phyloP scores from a whole-genome alignment of 2,797 vertebrate genomes.

The Sebastes vulpes region DNA sequence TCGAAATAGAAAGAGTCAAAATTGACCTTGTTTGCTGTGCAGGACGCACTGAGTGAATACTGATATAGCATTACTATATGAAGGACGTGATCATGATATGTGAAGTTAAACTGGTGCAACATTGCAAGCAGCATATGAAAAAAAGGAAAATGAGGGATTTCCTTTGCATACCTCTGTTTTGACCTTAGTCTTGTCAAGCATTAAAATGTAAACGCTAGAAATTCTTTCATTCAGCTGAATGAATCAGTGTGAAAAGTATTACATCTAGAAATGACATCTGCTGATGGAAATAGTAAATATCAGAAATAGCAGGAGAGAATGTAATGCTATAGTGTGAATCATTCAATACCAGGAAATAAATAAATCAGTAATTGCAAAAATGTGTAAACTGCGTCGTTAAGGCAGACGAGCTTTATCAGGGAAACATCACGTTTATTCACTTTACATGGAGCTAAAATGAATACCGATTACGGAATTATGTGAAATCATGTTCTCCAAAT shows the following conservation, averaged over 20 bases:
- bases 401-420: too few species aligned
- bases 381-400: too few species aligned
- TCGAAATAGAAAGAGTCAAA: background rate
- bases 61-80: background rate
- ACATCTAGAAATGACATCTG: background rate
- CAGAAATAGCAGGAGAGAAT: too few species aligned
- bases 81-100: background rate
- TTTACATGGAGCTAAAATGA: too few species aligned
- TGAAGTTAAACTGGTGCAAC: background rate
- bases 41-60: background rate
- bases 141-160: background rate
- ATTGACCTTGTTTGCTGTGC: background rate
- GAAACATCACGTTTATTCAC: too few species aligned
- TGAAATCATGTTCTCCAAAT: too few species aligned
- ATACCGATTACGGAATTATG: too few species aligned
- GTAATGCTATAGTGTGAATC: background rate
- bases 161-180: background rate
- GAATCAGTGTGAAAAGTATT: background rate
- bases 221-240: background rate
- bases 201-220: background rate
- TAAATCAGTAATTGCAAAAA: too few species aligned
- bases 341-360: background rate
- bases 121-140: background rate
- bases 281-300: background rate
- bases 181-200: background rate